A percentile compares a stretch with the other conserved stretches of the same genome.
Conservation (phyloP, 2,113 vertebrate genomes). For the Larimichthys crocea region DNA sequence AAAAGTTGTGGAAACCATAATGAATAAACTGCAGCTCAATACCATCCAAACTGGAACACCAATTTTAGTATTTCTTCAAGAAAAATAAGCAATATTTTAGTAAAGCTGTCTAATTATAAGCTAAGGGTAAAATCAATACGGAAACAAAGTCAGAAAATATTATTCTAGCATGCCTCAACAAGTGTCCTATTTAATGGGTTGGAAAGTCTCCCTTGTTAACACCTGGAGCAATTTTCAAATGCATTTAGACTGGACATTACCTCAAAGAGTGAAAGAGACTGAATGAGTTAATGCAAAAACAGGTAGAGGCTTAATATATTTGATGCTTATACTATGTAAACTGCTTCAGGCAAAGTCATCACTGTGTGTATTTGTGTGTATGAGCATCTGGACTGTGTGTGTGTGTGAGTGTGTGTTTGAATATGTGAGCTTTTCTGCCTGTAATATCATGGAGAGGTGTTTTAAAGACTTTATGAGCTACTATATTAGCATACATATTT, state of each 20-base stretch:
- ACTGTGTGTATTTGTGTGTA: constrained; percentile 33
- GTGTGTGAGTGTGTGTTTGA: constrained; percentile 4
- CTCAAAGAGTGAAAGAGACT: constrained; percentile 10
- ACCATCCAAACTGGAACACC: not conserved
- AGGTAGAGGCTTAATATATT: constrained; percentile 12
- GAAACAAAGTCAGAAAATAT: not conserved
- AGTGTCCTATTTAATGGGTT: not conserved
- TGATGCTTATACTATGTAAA: constrained; percentile 44
- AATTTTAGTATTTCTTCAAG: not conserved
- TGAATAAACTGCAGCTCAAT: not conserved
- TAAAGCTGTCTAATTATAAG: not conserved
- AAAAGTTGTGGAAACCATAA: not conserved
- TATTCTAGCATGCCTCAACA: not conserved
- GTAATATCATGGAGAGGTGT: constrained; percentile 64
- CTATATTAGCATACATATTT: constrained; percentile 84
- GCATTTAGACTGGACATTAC: not conserved
- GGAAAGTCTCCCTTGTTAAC: not conserved
- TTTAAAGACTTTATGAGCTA: constrained; percentile 77
- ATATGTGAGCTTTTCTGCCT: constrained; percentile 45
- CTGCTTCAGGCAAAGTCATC: constrained; percentile 60
- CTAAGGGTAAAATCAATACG: not conserved
- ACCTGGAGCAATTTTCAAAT: not conserved
- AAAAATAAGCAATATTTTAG: not conserved
- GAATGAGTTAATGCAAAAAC: constrained; percentile 4
- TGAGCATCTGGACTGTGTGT: constrained; percentile 21